Base-by-base conservation (phyloP, 2,113 vertebrate genomes). In the Podilymbus podiceps region DNA sequence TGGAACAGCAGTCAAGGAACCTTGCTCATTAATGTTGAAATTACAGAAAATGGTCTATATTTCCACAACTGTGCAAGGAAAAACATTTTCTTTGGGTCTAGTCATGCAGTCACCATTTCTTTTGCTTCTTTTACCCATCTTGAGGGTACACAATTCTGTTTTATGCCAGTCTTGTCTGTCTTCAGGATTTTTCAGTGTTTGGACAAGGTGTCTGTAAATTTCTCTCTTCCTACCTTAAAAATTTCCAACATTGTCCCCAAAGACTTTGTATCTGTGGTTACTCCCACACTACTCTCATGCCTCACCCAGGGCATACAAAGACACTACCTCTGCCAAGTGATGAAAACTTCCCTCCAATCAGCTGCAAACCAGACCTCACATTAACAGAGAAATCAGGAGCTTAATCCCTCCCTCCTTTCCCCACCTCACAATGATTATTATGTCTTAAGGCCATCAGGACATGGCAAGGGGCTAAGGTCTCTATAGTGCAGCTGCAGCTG, bases 241-340 rank as follows among this genome's bases (percentile, higher is more conserved):
- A 82, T 89, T 92, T 90, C 33, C 24, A 40, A 2, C 7, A 20
- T 8, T 55, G 2, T 44, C 15, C 3, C 1, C 55, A 71, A 62
- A 42, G 15, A 35, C 19, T 53, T 62, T 11, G 2, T 73, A 16
- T 33, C 7, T 86, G 33, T 25, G 69, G 15, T 23, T 50, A 27
- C 2, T 87, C 10, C 16, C 15, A 46, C 22, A 8, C 16, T 66
- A 20, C 6, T 52, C 25, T 60, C 0, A 1, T 44, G 15, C 1
- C 8, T 35, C 64, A n/a, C 8, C 6, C 8, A 80, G 21, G 17
- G 2, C 38, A n/a, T 25, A 3, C 21, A 62, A 72, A 79, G 23
- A 53, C 3, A 35, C 2, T 2, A 13, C 6, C 15, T 60, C 28
- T 33, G 28, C 10, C 13, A 59, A 49, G 28, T 9, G 24, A 69